A percentile compares a stretch with the other conserved stretches of the same genome.
Evolutionary conservation across 2,113 vertebrate genomes (phyloP).

Genomic region (Collichthys lucidus): DNA sequence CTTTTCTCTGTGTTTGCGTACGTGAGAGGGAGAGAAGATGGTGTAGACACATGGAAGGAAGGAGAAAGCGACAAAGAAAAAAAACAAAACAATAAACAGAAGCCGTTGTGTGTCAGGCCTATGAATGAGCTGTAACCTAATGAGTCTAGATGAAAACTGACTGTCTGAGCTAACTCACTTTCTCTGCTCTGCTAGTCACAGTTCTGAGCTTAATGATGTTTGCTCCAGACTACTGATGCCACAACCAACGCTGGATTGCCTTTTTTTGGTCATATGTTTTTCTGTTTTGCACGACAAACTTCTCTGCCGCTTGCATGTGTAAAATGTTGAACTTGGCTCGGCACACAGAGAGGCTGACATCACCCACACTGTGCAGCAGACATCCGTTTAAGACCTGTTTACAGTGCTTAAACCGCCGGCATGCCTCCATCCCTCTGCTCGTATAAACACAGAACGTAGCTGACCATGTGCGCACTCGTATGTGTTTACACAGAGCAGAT

Average conservation of each 20-base stretch:
- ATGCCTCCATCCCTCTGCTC: slow-evolving; percentile 50
- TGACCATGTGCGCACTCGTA: slow-evolving; percentile 57
- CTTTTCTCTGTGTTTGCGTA: slow-evolving; percentile 1
- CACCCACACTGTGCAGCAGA: slow-evolving; percentile 64
- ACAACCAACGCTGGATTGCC: slow-evolving; percentile 50
- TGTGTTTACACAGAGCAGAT: slow-evolving; percentile 69
- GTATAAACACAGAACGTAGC: slow-evolving; percentile 69
- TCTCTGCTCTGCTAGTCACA: slow-evolving; percentile 79
- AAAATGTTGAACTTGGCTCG: slow-evolving; percentile 63
- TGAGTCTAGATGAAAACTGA: slow-evolving; percentile 76
- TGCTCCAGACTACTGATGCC: slow-evolving; percentile 70
- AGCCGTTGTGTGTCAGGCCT: slow-evolving; percentile 51
- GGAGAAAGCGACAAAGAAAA: slow-evolving; percentile 13
- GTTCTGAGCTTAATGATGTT: slow-evolving; percentile 73
- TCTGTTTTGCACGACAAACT: slow-evolving; percentile 1
- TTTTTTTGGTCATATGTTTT: slow-evolving; percentile 69
- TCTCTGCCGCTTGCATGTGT: slow-evolving; percentile 35
- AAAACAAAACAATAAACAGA: neutral
- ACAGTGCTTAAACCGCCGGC: slow-evolving; percentile 62
- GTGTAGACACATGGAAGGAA: slow-evolving; percentile 17
- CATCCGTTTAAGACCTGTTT: slow-evolving; percentile 76
- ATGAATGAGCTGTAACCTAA: slow-evolving; percentile 73
- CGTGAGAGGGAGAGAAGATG: neutral
- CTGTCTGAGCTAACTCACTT: slow-evolving; percentile 75
- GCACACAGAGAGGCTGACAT: slow-evolving; percentile 64